Percentiles rank a stretch among this genome's conserved stretches.
phyloP scores from a whole-genome alignment of 1,140 invertebrate genomes.

The Solenopsis fugax region DNA sequence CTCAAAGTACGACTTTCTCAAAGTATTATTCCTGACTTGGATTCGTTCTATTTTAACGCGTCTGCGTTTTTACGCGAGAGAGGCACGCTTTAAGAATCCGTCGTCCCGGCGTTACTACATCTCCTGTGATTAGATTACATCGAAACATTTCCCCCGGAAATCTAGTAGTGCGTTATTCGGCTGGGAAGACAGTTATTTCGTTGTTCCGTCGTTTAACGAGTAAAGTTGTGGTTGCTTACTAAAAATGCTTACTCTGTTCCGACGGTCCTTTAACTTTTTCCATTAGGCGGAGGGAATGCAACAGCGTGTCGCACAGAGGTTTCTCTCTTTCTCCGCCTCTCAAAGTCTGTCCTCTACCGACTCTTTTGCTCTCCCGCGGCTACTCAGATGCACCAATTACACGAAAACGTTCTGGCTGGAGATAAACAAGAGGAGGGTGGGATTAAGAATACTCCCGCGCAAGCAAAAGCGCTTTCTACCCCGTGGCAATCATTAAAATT shows the following conservation, averaged over 20 bases:
- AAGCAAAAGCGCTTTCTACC: constrained; percentile 27
- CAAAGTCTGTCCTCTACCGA: neutral
- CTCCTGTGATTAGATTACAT: neutral
- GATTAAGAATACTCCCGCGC: constrained; percentile 55
- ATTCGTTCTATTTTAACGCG: neutral
- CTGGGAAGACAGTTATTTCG: constrained; percentile 53
- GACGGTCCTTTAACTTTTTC: constrained; percentile 60
- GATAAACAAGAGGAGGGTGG: constrained; percentile 55
- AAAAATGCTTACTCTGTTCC: constrained; percentile 49
- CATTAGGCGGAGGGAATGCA: constrained; percentile 53
- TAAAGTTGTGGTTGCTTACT: constrained; percentile 64
- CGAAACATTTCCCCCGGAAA: neutral
- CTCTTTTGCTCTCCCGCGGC: constrained; percentile 22
- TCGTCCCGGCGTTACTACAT: neutral
- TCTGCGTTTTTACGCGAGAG: neutral
- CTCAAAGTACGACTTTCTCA: neutral
- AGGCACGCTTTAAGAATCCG: neutral
- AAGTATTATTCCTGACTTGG: neutral
- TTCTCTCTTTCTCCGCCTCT: constrained; percentile 3
- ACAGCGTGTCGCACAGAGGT: constrained; percentile 41
- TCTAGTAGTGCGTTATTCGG: neutral
- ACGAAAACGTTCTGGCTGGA: constrained; percentile 41
- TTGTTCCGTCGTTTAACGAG: constrained; percentile 54
- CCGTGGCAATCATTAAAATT: constrained; percentile 38
- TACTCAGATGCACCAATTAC: constrained; percentile 62